phyloP scores from a whole-genome alignment of 2,113 vertebrate genomes.

The Mustelus asterias region DNA sequence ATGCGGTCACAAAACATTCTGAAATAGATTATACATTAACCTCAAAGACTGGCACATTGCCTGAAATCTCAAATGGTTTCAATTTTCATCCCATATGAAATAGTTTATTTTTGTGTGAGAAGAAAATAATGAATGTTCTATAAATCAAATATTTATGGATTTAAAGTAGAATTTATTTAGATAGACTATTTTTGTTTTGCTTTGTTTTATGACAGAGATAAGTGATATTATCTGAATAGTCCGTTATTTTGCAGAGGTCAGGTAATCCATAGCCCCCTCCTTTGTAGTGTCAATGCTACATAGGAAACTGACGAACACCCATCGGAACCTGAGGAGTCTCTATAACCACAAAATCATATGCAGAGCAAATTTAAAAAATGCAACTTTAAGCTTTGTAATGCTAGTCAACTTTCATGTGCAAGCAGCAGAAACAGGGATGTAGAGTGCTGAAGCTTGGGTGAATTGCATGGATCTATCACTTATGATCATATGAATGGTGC shows the following conservation, averaged over 20 bases:
- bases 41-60: background rate
- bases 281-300: background rate
- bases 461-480: background rate
- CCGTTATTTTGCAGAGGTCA: background rate
- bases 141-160: background rate
- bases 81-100: conserved; percentile 27
- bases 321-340: background rate
- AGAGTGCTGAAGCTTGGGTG: background rate
- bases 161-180: background rate
- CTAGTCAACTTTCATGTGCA: background rate
- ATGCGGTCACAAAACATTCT: background rate
- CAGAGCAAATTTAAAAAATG: background rate
- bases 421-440: background rate
- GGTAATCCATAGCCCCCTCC: background rate
- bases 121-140: background rate
- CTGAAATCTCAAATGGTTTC: conserved; percentile 10
- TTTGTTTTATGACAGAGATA: background rate
- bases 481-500: background rate
- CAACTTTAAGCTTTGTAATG: background rate
- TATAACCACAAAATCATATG: background rate
- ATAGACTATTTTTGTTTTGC: background rate
- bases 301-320: background rate
- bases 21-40: conserved; percentile 7
- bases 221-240: background rate
- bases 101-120: background rate